Base-by-base conservation (phyloP, 1,140 invertebrate genomes). In the Asbolus verrucosus region DNA sequence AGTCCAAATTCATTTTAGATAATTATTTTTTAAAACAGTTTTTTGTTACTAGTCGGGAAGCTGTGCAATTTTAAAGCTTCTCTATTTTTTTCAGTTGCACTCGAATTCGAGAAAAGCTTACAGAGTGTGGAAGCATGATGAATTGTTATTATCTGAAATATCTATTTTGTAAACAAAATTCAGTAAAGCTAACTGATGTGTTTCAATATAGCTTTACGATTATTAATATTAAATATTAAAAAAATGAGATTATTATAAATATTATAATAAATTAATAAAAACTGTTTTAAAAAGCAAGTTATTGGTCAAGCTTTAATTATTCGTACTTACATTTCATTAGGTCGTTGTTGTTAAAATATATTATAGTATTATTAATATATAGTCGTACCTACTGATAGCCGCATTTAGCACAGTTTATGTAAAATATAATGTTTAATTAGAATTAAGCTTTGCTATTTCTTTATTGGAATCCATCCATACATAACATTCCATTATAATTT, bases 401-500 rank as follows among this genome's bases (percentile, higher is more conserved):
- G 33, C 30, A 31, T 54, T 63, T 15, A 63, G 41, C 19, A 54
- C 39, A 36, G 33, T 16, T 18, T 50, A 6, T 15, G 30, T 63
- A 18, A 68, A 60, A 0, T 33, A n/a, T n/a, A n/a, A 13, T 62
- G 36, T 2, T 11, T 9, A 13, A 4, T 66, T 66, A 66, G 21
- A 9, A 13, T 6, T 50, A 59, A 18, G 30, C 21, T 36, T 0
- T 36, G 3, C 11, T 36, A 36, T 4, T 61, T 6, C 18, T 15
- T 16, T 38, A n/a, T n/a, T n/a, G n/a, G n/a, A n/a, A 5, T 36
- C 59, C 61, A 41, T 63, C 71, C 66, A 65, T 69, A 72, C 67
- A 14, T 6, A 36, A 69, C 66, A 69, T 72, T 72, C 67, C 66
- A 72, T 16, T 72, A 65, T 19, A 16, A 50, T 27, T 27, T 50